A percentile compares a stretch with the other conserved stretches of the same genome.
Conservation (phyloP, 2,797 vertebrate species). For the Danio kyathit region DNA sequence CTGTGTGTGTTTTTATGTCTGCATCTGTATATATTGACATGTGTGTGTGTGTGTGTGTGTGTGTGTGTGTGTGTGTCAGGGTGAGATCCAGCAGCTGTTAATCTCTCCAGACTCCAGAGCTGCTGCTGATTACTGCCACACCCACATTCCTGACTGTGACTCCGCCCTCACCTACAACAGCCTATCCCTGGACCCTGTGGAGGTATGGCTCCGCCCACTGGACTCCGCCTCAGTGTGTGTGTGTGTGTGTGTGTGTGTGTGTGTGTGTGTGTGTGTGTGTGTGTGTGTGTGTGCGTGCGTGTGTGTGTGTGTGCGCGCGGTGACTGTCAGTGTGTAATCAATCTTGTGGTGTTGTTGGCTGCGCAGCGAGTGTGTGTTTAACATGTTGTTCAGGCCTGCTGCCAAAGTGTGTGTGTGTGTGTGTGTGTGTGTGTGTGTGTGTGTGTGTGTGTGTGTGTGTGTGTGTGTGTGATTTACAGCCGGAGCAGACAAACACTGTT, state of each 20-base stretch:
- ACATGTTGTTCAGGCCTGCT: constrained; percentile 41
- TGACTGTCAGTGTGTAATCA: too few species aligned
- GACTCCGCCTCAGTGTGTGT: too few species aligned
- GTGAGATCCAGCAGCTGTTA: constrained; percentile 92
- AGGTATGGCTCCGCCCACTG: constrained; percentile 63
- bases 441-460: constrained; percentile 41
- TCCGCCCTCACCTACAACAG: constrained; percentile 73
- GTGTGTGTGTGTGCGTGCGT: too few species aligned
- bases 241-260: constrained; percentile 43
- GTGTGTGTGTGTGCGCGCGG: too few species aligned
- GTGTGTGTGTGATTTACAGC: constrained; percentile 19
- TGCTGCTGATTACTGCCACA: constrained; percentile 84
- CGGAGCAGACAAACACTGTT: not conserved
- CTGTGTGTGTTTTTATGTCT: not conserved
- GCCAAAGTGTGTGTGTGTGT: constrained; percentile 43
- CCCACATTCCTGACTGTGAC: constrained; percentile 87
- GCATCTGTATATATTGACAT: constrained; percentile 10
- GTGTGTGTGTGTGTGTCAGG: constrained; percentile 76
- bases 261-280: too few species aligned
- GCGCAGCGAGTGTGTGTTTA: constrained; percentile 30
- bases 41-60: constrained; percentile 44
- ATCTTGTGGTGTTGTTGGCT: too few species aligned
- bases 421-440: too few species aligned
- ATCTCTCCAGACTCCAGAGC: constrained; percentile 82
- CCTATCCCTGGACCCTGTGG: constrained; percentile 74